These are phyloP conservation scores for Hirtodrosophila cameraria DNA, from an alignment of 2,888 invertebrate genomes.

Conservation along the genomic window DNA sequence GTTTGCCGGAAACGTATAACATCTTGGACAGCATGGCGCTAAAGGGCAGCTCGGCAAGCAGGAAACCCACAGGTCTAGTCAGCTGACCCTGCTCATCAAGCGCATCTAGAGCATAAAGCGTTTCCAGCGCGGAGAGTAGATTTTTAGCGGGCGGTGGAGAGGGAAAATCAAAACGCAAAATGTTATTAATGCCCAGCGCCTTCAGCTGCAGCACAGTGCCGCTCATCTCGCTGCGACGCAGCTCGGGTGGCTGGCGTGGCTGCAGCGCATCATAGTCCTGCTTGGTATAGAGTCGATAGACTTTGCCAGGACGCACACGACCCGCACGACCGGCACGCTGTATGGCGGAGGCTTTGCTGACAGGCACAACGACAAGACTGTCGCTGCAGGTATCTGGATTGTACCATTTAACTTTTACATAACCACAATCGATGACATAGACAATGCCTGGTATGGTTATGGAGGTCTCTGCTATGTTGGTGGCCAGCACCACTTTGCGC, in stretches of 20 bases:
- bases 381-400: conserved; percentile 93
- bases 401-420: conserved; percentile 96
- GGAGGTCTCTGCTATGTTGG: conserved; percentile 98
- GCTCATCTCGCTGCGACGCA: conserved; percentile 94
- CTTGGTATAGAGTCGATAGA: conserved; percentile 93
- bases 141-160: conserved; percentile 96
- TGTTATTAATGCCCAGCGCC: conserved; percentile 96
- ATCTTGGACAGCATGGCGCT: conserved; percentile 94
- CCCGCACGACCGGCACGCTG: conserved; percentile 98
- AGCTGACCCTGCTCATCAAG: conserved; percentile 91
- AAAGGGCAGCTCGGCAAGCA: conserved; percentile 96
- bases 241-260: conserved; percentile 93
- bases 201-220: conserved; percentile 94
- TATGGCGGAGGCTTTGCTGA: conserved; percentile 94
- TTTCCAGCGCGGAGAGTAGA: conserved; percentile 92
- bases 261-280: conserved; percentile 89
- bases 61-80: conserved; percentile 90
- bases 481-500: conserved; percentile 95
- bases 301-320: conserved; percentile 92
- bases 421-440: conserved; percentile 97
- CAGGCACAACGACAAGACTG: conserved; percentile 91
- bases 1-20: conserved; percentile 92
- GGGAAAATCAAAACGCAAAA: conserved; percentile 95
- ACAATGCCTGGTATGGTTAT: conserved; percentile 96
- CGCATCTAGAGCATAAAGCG: conserved; percentile 93